A percentile compares a stretch with the other conserved stretches of the same genome.
phyloP scores from a whole-genome alignment of 2,797 vertebrate genomes.

The Falco novaeseelandiae region DNA sequence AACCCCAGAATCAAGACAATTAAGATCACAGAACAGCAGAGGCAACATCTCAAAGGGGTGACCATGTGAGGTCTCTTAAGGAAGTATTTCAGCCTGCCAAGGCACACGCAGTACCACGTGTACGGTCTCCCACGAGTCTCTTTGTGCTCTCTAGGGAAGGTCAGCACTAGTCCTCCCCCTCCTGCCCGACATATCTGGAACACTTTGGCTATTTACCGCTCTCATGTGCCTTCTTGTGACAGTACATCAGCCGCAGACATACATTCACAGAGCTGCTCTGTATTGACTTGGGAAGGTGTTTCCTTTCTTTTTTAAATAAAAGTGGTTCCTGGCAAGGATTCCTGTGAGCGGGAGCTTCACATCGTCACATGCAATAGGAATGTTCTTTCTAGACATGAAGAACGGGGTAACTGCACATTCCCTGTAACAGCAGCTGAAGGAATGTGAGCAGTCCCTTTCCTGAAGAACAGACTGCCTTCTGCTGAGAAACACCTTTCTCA shows the following conservation, averaged over 20 bases:
- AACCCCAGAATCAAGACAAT: neutral
- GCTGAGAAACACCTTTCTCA: neutral
- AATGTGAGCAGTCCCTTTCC: neutral
- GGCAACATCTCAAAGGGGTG: neutral
- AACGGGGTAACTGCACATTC: neutral
- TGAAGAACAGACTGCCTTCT: neutral
- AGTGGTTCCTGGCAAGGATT: neutral
- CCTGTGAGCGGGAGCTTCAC: neutral
- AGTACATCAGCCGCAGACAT: neutral
- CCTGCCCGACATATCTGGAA: neutral
- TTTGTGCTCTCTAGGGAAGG: neutral
- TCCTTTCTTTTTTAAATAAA: neutral
- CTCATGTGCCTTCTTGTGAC: neutral
- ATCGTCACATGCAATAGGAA: accelerated
- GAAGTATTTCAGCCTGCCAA: neutral
- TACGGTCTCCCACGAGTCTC: too few species aligned
- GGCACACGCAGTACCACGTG: neutral
- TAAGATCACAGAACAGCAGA: neutral
- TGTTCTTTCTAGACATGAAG: neutral
- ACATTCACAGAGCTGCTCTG: neutral
- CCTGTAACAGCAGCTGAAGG: neutral
- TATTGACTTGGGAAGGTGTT: neutral
- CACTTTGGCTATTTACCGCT: neutral
- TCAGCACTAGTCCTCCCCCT: neutral
- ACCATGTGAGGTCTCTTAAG: neutral